phyloP scores from a whole-genome alignment of 2,888 invertebrate genomes.

The Folsomia candida region DNA sequence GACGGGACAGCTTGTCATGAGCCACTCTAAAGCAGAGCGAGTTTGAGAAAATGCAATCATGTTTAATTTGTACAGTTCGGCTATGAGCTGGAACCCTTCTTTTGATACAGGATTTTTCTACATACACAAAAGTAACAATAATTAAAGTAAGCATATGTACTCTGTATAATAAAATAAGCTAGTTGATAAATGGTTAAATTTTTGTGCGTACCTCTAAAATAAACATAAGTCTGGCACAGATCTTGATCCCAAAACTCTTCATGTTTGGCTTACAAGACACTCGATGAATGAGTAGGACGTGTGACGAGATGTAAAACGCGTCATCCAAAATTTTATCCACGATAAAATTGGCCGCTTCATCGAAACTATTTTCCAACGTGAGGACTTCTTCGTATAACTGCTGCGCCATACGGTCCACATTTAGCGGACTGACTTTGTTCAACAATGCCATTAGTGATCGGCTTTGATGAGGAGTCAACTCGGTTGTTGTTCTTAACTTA shows the following conservation, averaged over 20 bases:
- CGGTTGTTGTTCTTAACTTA: neutral
- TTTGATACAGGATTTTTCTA: constrained; percentile 33
- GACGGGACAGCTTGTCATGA: constrained; percentile 21
- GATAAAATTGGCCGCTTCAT: constrained; percentile 37
- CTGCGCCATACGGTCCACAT: constrained; percentile 41
- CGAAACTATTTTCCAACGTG: constrained; percentile 30
- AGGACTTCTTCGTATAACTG: constrained; percentile 36
- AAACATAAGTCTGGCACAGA: constrained; percentile 28
- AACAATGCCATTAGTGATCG: constrained; percentile 32
- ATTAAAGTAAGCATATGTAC: too few relatives aligned
- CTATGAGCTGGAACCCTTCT: constrained; percentile 37
- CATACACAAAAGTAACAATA: too few relatives aligned
- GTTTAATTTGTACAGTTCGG: constrained; percentile 45
- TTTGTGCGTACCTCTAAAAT: constrained; percentile 14
- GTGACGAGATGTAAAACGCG: constrained; percentile 40
- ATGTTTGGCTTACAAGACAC: constrained; percentile 28
- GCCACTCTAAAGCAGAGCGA: constrained; percentile 23
- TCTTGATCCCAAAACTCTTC: constrained; percentile 26
- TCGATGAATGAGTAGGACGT: constrained; percentile 33
- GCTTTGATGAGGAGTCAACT: constrained; percentile 11
- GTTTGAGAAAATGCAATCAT: constrained; percentile 34
- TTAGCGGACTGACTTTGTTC: constrained; percentile 46
- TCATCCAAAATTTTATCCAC: constrained; percentile 43
- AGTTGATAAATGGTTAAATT: neutral
- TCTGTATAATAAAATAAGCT: neutral